Evolutionary conservation across 1,140 invertebrate species (phyloP).

Genomic region (Scaptodrosophila lebanonensis): DNA sequence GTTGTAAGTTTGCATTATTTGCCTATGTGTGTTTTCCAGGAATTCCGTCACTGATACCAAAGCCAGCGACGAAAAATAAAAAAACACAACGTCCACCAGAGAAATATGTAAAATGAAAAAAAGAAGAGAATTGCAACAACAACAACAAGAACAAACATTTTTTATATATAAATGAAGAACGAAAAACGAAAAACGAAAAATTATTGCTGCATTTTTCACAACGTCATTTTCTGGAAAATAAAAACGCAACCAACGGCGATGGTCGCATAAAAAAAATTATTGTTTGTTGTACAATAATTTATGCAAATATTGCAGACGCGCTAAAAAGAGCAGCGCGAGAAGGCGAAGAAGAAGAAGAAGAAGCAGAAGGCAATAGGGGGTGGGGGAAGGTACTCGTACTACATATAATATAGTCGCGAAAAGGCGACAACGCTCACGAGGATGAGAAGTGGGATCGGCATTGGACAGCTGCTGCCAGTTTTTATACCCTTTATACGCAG

Average conservation of each 20-base stretch:
- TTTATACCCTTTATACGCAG: too few relatives aligned
- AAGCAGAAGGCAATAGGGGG: background rate
- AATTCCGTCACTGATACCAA: constrained; percentile 66
- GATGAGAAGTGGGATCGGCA: too few relatives aligned
- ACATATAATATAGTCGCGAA: too few relatives aligned
- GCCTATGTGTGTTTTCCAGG: constrained; percentile 70
- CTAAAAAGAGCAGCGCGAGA: constrained; percentile 33
- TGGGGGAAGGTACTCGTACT: too few relatives aligned
- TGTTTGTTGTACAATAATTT: constrained; percentile 69
- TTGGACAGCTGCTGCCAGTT: too few relatives aligned
- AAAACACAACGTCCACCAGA: too few relatives aligned
- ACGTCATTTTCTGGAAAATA: constrained; percentile 67
- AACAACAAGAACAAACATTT: constrained; percentile 7
- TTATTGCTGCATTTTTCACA: constrained; percentile 67
- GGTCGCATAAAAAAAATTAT: constrained; percentile 30
- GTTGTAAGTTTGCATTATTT: constrained; percentile 25
- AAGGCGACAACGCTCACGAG: too few relatives aligned
- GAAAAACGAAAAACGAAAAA: constrained; percentile 32
- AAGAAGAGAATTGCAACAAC: constrained; percentile 25
- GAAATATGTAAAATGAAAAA: too few relatives aligned
- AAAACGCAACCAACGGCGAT: constrained; percentile 26
- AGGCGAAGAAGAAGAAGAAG: too few relatives aligned
- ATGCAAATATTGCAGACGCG: constrained; percentile 72
- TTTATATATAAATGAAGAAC: background rate
- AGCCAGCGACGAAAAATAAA: constrained; percentile 1